phyloP scores from a whole-genome alignment of 2,888 invertebrate genomes.

The Cecidostiba fungosa region DNA sequence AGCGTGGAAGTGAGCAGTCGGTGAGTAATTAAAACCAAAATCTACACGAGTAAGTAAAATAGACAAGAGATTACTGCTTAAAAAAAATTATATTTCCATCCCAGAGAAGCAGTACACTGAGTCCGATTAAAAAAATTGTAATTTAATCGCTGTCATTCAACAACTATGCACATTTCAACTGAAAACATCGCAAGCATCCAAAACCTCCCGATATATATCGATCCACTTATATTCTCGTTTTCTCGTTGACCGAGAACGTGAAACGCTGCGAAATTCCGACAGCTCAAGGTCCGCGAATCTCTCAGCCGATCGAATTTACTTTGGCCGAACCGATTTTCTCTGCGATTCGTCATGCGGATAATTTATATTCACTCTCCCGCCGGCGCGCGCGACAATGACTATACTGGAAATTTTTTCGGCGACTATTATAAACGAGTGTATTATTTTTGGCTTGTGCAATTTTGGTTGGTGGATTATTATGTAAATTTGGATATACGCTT shows the following conservation, averaged over 20 bases:
- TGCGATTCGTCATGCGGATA: not conserved
- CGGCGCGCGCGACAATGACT: too few relatives aligned
- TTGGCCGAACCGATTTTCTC: not conserved
- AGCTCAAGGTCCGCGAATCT: slow-evolving; percentile 6
- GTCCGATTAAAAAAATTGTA: too few relatives aligned
- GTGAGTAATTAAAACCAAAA: not conserved
- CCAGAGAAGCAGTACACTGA: too few relatives aligned
- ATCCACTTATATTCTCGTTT: not conserved
- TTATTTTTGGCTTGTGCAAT: not conserved
- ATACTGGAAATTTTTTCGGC: not conserved
- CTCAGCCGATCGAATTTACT: not conserved
- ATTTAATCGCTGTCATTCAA: too few relatives aligned
- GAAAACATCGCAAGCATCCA: not conserved
- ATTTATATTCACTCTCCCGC: not conserved
- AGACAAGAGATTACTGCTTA: not conserved
- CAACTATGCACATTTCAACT: not conserved
- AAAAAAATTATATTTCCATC: too few relatives aligned
- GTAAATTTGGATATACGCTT: not conserved
- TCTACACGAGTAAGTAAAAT: not conserved
- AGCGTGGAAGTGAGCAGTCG: not conserved
- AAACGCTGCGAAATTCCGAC: not conserved
- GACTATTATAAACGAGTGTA: not conserved
- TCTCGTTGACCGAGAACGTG: not conserved
- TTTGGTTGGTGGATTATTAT: not conserved
- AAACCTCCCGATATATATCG: not conserved